Base-by-base conservation (phyloP, 2,888 invertebrate genomes). In the Macaria notata region DNA sequence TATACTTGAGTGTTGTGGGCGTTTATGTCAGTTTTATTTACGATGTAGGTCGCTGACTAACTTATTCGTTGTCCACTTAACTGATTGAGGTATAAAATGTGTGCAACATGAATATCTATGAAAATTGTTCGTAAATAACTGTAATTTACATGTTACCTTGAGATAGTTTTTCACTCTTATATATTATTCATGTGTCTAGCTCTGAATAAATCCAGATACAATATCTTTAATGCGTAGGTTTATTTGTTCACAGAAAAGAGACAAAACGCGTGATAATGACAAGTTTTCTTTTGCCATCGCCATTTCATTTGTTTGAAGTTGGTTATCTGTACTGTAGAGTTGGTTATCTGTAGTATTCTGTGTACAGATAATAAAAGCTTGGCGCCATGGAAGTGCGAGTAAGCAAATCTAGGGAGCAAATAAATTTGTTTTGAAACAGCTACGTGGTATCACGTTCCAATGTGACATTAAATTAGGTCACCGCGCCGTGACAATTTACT, bases 341-440 rank as follows among this genome's bases (percentile, higher is more conserved):
- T 36, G 33, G 33, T 36, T 36, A 36, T 36, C 33, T 36, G 33
- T 36, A 63, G 58, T 66, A 68, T 72, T 78, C 73, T 78, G 69
- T 75, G 72, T 41, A 1, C 59, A 59, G 57, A 73, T 78, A 80
- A 83, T 82, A 83, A 83, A 80, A 76, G 66, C 68, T 66, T 79
- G 83, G 81, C 81, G 81, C 81, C 81, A 76, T 76, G 67, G 71
- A 70, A 78, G 76, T 73, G 72, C 68, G 71, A 70, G 69, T 77
- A 79, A 83, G 77, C 80, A 80, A 81, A 83, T 79, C 76, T 74
- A 73, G 75, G 73, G 72, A 67, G 73, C 75, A 79, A 76, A 83
- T 77, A 81, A 79, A 83, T 83, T 82, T 82, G 78, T 84, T 83
- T 83, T 77, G 74, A 71, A 73, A 76, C 66, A 67, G 71, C 68